A percentile compares a stretch with the other conserved stretches of the same genome.
Conservation (phyloP, 2,113 vertebrate species). For the Rhinolophus ferrumequinum region DNA sequence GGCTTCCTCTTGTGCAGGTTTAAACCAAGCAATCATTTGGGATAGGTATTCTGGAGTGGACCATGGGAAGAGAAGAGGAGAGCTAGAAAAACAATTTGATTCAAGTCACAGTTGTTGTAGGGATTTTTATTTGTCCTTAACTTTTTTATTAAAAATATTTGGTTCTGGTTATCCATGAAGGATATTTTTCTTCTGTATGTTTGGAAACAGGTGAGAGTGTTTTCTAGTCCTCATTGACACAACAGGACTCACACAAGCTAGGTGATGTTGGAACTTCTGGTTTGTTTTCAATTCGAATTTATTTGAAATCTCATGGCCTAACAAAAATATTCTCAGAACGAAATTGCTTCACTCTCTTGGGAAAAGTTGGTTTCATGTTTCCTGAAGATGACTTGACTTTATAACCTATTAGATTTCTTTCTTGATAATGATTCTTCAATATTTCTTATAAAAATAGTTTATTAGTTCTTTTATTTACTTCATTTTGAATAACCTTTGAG, state of each 20-base stretch:
- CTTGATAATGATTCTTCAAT: neutral
- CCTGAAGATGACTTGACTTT: conserved; percentile 1
- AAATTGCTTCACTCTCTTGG: conserved; percentile 73
- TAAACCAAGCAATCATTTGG: neutral
- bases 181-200: neutral
- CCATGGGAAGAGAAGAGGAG: neutral
- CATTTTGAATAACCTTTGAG: neutral
- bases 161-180: neutral
- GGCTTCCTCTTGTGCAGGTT: neutral
- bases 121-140: neutral
- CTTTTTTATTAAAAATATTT: conserved; percentile 1
- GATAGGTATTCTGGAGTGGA: neutral
- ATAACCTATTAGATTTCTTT: neutral
- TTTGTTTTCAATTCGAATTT: conserved; percentile 35
- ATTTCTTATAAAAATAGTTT: conserved; percentile 16
- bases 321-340: conserved; percentile 67
- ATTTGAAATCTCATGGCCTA: neutral
- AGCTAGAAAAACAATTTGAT: neutral
- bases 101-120: neutral
- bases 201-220: neutral
- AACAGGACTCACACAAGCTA: neutral
- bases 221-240: neutral
- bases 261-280: neutral
- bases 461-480: neutral
- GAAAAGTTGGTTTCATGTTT: conserved; percentile 19